These are phyloP conservation scores for Scartelaos histophorus DNA, from an alignment of 2,113 vertebrate genomes.

Conservation along the genomic window DNA sequence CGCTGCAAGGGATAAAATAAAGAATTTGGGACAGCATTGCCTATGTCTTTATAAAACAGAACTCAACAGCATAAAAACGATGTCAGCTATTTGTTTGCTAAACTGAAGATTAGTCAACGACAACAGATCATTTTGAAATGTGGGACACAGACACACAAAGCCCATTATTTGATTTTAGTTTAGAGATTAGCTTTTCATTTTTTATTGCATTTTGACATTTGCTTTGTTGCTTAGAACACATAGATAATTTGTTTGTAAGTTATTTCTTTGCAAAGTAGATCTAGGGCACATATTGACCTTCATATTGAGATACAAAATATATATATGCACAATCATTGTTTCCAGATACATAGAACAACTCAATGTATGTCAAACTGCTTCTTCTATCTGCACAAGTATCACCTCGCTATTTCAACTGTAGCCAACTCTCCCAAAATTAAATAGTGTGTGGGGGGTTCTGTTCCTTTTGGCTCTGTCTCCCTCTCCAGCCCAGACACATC, in stretches of 20 bases:
- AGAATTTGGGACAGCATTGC: background rate
- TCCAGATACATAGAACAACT: background rate
- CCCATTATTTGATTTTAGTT: background rate
- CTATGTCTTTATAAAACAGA: background rate
- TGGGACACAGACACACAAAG: constrained; percentile 1
- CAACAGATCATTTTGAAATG: background rate
- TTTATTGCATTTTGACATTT: background rate
- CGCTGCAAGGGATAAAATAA: background rate
- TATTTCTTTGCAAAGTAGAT: background rate
- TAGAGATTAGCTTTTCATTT: background rate
- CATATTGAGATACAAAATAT: background rate
- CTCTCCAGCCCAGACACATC: constrained; percentile 41
- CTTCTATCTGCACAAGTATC: constrained; percentile 26
- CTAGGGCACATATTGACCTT: background rate
- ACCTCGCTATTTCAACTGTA: constrained; percentile 17
- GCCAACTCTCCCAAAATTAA: constrained; percentile 25
- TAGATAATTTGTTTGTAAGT: background rate
- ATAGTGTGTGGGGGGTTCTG: constrained; percentile 46
- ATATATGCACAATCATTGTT: background rate
- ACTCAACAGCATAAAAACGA: background rate
- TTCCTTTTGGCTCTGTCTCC: constrained; percentile 28
- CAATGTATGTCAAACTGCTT: background rate
- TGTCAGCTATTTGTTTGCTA: background rate
- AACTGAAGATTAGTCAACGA: background rate
- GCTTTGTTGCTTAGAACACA: background rate